Evolutionary conservation across 1,140 invertebrate species (phyloP), one percentile per base, ranked within the genome.

Genomic region (Homarus americanus): DNA sequence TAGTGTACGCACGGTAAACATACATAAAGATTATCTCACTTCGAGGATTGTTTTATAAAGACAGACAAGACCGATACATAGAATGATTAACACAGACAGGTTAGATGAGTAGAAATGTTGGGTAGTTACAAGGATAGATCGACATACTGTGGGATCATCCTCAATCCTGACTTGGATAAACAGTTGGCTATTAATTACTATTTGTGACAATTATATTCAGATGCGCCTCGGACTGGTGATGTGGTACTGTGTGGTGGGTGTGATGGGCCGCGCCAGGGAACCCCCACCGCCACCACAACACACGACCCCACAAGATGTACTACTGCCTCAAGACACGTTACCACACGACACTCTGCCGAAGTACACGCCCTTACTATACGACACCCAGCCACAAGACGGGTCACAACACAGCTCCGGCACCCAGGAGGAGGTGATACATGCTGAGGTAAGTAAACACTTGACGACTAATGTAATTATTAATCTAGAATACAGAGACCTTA

Each of bases 211-310:
- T 1, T 49, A 49, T 24, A 0, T 24, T 20, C 80, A 90, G 88
- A 90, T 90, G 88, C 80, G 88, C 80, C 82, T 83, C 53, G 80
- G 88, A 90, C 80, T 90, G 73, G 44, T 44, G 72, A 28, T 78
- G 72, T 83, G 80, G 88, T 49, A 41, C 53, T 17, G 17, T 1
- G 28, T 69, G 24, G 40, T 49, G 15, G 88, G 69, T 0, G 69
- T 84, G 80, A 72, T 63, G 41, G 73, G 66, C 24, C 28, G 80
- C 1, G 73, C 49, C 5, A 15, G 49, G 49, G 58, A 20, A 12
- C 80, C 41, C 49, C 49, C 34, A 41, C 24, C 86, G 28, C 40
- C 63, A 12, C 7, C 63, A 28, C 63, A 69, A 7, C 5, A 28
- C n/a, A 69, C 63, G 9, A 10, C n/a, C 63, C 28, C n/a, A 32